Conservation (phyloP, 2,888 invertebrate species). For the Lordiphosa fenestrarum region DNA sequence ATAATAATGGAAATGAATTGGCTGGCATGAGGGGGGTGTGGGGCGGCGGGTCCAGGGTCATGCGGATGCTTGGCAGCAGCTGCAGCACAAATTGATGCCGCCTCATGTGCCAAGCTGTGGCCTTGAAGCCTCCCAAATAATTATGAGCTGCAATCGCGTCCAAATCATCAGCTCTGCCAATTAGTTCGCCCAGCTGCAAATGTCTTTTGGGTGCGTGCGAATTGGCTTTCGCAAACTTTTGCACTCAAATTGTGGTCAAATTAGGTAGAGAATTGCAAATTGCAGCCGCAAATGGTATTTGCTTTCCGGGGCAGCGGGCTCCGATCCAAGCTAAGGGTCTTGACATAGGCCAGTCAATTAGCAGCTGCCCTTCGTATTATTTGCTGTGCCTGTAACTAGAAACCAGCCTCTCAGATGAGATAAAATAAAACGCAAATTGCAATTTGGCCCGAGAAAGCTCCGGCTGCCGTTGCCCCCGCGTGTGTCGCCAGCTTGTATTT, state of each 20-base stretch:
- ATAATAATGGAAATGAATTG: constrained; percentile 76
- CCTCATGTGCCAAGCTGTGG: constrained; percentile 33
- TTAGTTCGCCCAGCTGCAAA: constrained; percentile 55
- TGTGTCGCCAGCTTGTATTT: constrained; percentile 40
- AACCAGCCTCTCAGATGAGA: constrained; percentile 52
- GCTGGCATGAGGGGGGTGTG: constrained; percentile 28
- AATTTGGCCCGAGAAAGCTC: constrained; percentile 43
- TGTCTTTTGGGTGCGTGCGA: constrained; percentile 23
- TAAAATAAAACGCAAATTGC: constrained; percentile 72
- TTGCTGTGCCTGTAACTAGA: constrained; percentile 57
- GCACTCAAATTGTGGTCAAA: constrained; percentile 52
- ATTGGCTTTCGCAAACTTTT: constrained; percentile 38
- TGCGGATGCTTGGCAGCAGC: constrained; percentile 44
- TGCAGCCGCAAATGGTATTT: constrained; percentile 69
- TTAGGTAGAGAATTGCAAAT: constrained; percentile 55
- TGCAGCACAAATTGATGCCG: constrained; percentile 53
- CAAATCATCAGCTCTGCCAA: constrained; percentile 56
- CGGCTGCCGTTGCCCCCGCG: too few relatives aligned
- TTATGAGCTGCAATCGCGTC: constrained; percentile 43
- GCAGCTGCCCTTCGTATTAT: constrained; percentile 55
- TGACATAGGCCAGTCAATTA: constrained; percentile 69
- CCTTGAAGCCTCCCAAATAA: constrained; percentile 47
- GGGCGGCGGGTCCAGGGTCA: constrained; percentile 23
- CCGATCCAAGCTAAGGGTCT: constrained; percentile 50
- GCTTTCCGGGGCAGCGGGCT: constrained; percentile 13